Evolutionary conservation across 2,113 vertebrate genomes (phyloP).

Genomic region (Crocuta crocuta): DNA sequence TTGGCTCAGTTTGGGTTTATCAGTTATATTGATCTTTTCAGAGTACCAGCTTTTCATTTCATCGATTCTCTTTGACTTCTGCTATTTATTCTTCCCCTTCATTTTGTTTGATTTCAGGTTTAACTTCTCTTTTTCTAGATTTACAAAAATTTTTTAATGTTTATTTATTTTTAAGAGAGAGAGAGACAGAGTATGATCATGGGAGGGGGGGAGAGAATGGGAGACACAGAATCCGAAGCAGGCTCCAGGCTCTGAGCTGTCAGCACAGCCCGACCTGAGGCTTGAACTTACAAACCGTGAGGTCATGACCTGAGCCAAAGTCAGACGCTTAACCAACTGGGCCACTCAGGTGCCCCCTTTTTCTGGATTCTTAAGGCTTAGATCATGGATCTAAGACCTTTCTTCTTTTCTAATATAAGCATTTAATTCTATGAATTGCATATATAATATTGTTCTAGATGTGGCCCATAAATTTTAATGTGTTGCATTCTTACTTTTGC

Average conservation of each 20-base stretch:
- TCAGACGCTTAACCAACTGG: no score
- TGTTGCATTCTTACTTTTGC: neutral
- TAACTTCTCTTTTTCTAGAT: constrained; percentile 33
- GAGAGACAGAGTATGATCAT: no score
- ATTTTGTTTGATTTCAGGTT: constrained; percentile 35
- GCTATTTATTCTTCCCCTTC: neutral
- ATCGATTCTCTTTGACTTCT: neutral
- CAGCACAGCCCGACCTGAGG: no score
- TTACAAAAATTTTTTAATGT: no score
- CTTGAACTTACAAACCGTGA: no score
- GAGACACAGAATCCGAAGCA: no score
- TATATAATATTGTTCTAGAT: neutral
- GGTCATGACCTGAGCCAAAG: no score
- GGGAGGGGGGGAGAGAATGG: no score
- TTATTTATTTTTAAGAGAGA: no score
- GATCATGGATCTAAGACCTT: neutral
- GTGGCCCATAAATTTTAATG: neutral
- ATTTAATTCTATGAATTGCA: neutral
- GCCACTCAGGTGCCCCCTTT: neutral
- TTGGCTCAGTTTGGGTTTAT: neutral
- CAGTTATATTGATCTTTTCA: constrained; percentile 9
- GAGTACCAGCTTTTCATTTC: neutral
- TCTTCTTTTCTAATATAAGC: neutral
- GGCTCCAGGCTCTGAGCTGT: no score
- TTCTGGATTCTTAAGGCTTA: neutral